Evolutionary conservation across 2,888 invertebrate species (phyloP), one percentile per base, ranked within the genome.

Genomic region (Synergus japonicus): DNA sequence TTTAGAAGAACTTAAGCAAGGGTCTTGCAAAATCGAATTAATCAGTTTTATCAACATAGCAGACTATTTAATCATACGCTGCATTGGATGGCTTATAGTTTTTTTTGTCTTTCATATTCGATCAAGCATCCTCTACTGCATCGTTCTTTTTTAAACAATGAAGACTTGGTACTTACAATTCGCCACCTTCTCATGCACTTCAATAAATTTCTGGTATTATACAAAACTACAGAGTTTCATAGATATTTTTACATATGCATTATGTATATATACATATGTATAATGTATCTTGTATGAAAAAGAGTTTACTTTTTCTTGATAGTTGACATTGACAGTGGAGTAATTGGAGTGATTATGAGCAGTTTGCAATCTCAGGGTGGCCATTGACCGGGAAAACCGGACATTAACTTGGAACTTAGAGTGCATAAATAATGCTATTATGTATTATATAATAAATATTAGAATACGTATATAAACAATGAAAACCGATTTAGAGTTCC

Each of bases 41-140:
- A 80, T 81, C 78, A 80, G 80, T 81, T 81, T 79, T 60, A 73
- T 37, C 76, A 83, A 83, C 76, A 83, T 81, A 83, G 83, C 80
- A 79, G 67, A 64, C 66, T 4, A 58, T 18, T 18, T 66, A 18
- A 66, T 4, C 66, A 66, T 66, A 73, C 37, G 54, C 73, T 73
- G 37, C n/a, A 73, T 54, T 73, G 37, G 29, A 73, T 73, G 54
- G 73, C 73, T 73, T 73, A 29, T 73, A 73, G 73, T 54, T 73
- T 37, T 37, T 37, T 54, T 49, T 73, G 54, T 73, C 73, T 73
- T 67, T 22, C 46, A 13, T 67, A 29, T 63, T 63, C 63, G 46
- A 73, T 73, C 73, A 41, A 73, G 73, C 73, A 73, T 73, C 54
- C 73, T 73, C 54, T 73, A 73, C 73, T 73, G 54, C 54, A 73